Conservation (phyloP, 2,888 invertebrate species). For the Teleiodes luculella region DNA sequence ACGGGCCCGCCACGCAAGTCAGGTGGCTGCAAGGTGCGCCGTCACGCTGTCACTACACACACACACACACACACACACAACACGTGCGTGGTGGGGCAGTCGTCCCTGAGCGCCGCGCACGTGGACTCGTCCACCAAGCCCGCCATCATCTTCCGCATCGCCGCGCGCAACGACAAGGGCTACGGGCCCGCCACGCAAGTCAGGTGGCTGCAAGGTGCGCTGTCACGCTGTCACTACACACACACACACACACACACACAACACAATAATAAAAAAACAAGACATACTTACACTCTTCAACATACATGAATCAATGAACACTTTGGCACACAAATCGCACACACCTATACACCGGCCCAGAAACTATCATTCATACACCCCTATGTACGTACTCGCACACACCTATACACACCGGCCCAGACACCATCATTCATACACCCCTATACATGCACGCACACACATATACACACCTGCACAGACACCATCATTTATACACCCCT, state of each 20-base stretch:
- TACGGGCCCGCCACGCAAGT: conserved; percentile 99
- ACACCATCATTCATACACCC: neutral
- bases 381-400: no score
- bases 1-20: conserved; percentile 99
- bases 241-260: neutral
- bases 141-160: conserved; percentile 99
- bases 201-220: conserved; percentile 97
- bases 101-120: conserved; percentile 93
- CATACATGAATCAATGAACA: no score
- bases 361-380: no score
- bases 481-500: no score
- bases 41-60: neutral
- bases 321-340: no score
- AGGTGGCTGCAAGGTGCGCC: conserved; percentile 97
- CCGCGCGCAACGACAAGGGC: conserved; percentile 98
- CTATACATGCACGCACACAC: no score
- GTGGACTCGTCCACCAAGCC: conserved; percentile 96
- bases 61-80: neutral
- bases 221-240: neutral
- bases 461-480: no score
- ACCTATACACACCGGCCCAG: neutral
- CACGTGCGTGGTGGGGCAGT: conserved; percentile 82
- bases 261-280: no score
- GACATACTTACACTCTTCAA: no score
- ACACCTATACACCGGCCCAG: no score